Base-by-base conservation (phyloP, 1,140 invertebrate species). In the Drosophila neocordata region DNA sequence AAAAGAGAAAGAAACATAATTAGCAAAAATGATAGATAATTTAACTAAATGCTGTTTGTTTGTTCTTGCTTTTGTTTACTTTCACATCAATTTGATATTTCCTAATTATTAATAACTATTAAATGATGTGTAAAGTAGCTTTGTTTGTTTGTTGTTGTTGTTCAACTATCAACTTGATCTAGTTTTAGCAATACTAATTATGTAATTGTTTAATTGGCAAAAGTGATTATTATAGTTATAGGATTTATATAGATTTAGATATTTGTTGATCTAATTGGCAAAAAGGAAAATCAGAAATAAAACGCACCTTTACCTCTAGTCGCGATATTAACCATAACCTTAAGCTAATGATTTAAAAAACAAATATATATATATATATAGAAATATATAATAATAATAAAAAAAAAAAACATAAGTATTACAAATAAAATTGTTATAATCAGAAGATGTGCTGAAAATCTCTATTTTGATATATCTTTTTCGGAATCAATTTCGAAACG, bases 251-350 rank as follows among this genome's bases (percentile, higher is more conserved):
- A 51, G 68, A 63, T 27, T 60, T 31, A 24, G 20, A 37, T 27
- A 48, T 13, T 24, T 41, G 53, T 55, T 24, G 6, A 37, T 66
- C 73, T 82, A 69, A 20, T 48, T 70, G 31, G 53, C 65, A 78
- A 69, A 48, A 20, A 2, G 41, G 15, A 48, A 48, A 20, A 48
- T 48, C 15, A 20, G 15, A 41, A 48, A 48, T 63, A 41, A 44
- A 67, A 89, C 83, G 83, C 84, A 88, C 84, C 84, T 89, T 88
- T 77, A 88, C 83, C 83, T 83, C 83, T 79, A 88, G 83, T 70
- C 79, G 79, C 66, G 83, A 89, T 62, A 89, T 73, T 83, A 88
- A 84, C 83, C 83, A 88, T 44, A 88, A 88, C 84, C 84, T 88
- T 89, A 88, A 69, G 83, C 83, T 88, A 89, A 88, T 89, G 55